These are phyloP conservation scores for Aviceda subcristata DNA, from an alignment of 2,113 vertebrate genomes.

Conservation along the genomic window DNA sequence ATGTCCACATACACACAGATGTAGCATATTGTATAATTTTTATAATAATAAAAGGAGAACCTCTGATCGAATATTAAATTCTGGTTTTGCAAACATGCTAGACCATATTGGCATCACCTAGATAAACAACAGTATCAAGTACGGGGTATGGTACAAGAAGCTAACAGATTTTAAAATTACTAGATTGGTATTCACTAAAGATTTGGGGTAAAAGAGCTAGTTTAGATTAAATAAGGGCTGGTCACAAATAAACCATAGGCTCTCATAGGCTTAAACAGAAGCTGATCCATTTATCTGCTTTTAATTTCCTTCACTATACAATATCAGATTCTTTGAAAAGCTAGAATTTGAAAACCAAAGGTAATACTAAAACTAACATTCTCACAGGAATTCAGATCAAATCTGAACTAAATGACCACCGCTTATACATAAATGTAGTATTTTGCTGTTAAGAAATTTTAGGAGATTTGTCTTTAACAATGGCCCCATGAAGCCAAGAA, in stretches of 20 bases:
- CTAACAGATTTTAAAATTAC: background rate
- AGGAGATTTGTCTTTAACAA: background rate
- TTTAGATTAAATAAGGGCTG: background rate
- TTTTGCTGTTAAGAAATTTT: background rate
- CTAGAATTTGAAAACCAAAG: background rate
- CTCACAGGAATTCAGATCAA: background rate
- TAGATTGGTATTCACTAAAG: background rate
- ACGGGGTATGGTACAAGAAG: background rate
- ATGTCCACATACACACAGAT: background rate
- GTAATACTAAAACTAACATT: background rate
- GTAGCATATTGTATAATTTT: background rate
- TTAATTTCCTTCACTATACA: background rate
- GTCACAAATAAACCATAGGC: background rate
- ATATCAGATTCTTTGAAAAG: background rate
- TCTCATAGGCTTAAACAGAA: background rate
- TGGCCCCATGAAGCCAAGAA: background rate
- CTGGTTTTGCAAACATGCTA: background rate
- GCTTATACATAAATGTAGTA: background rate
- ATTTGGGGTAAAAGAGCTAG: background rate
- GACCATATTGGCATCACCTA: background rate
- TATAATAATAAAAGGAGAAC: background rate
- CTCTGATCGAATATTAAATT: background rate
- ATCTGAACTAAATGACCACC: background rate
- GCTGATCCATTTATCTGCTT: background rate
- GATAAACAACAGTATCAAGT: background rate